These are phyloP conservation scores for Stictocephala bisonia DNA, from an alignment of 2,888 invertebrate species.

Conservation along the genomic window DNA sequence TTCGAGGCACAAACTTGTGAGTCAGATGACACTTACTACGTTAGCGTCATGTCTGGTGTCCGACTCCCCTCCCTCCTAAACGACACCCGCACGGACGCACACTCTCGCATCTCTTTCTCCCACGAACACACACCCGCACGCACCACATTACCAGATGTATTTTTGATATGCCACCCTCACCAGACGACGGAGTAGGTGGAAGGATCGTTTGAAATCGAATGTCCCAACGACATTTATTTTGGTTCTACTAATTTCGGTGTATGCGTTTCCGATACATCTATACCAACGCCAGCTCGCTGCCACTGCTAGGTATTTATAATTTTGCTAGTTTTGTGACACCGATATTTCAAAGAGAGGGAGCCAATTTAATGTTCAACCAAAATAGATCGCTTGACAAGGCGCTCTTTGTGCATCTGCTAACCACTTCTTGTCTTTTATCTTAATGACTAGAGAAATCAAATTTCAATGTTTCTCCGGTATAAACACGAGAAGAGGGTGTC, in stretches of 20 bases:
- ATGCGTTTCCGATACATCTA: constrained; percentile 23
- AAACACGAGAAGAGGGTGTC: background rate
- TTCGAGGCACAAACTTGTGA: constrained; percentile 44
- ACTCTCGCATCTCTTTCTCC: too few species aligned
- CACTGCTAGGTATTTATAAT: constrained; percentile 45
- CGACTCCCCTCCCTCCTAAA: constrained; percentile 48
- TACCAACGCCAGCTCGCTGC: constrained; percentile 29
- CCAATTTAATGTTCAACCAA: constrained; percentile 44
- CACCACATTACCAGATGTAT: constrained; percentile 41
- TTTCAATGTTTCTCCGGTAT: constrained; percentile 34
- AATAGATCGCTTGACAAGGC: constrained; percentile 35
- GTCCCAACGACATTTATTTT: constrained; percentile 50
- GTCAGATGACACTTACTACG: constrained; percentile 54
- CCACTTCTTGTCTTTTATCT: constrained; percentile 36
- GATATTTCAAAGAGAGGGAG: constrained; percentile 46
- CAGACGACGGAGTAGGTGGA: constrained; percentile 6
- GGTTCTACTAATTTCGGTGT: constrained; percentile 34
- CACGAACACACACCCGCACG: background rate
- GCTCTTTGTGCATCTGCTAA: constrained; percentile 22
- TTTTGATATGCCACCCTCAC: constrained; percentile 42
- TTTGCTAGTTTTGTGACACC: constrained; percentile 45
- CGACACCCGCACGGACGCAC: constrained; percentile 42
- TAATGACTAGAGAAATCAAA: constrained; percentile 40
- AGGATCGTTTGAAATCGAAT: constrained; percentile 47
- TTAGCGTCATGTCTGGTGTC: constrained; percentile 50